Evolutionary conservation across 2,888 invertebrate species (phyloP), one percentile per base, ranked within the genome.

Genomic region (Cryptus armator): DNA sequence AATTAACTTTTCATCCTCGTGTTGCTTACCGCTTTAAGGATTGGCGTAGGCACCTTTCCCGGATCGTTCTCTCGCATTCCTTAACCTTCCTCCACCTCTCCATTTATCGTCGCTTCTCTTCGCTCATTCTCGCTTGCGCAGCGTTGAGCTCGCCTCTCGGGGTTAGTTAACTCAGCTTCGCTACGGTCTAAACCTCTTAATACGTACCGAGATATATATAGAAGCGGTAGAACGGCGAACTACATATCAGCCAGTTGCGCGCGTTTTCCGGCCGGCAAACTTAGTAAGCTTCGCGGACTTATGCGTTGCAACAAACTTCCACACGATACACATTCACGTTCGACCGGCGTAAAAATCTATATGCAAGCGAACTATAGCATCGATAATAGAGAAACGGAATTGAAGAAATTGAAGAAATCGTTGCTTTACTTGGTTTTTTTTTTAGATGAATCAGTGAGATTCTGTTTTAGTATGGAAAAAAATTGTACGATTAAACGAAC

Each of bases 271-370:
- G 83, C 87, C 67, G 81, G 86, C 78, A 87, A 90, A 90, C 88
- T 90, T 87, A 84, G 87, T 89, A 89, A 90, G 89, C 88, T 76
- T 87, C 81, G 81, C 77, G 84, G 87, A 90, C 88, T 90, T 90
- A 87, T 87, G 88, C 87, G 87, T 86, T 87, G 85, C 62, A 81
- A 79, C 80, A 88, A 90, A 90, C 87, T 90, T 89, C 10, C 59
- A 46, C 37, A 71, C 62, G 48, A 14, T 10, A 12, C 5, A 64
- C 51, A 16, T 12, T 14, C 51, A n/a, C 51, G 14, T 16, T n/a
- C 51, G 14, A 51, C 14, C 14, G n/a, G 51, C 51, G 14, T 12
- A 51, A 7, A 12, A 5, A 51, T n/a, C 14, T 14, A 51, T 5
- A n/a, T 51, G 16, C 14, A 51, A 24, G 24, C 24, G 24, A 24